Base-by-base conservation (phyloP, 2,888 invertebrate genomes). In the Drosophila ustulata region DNA sequence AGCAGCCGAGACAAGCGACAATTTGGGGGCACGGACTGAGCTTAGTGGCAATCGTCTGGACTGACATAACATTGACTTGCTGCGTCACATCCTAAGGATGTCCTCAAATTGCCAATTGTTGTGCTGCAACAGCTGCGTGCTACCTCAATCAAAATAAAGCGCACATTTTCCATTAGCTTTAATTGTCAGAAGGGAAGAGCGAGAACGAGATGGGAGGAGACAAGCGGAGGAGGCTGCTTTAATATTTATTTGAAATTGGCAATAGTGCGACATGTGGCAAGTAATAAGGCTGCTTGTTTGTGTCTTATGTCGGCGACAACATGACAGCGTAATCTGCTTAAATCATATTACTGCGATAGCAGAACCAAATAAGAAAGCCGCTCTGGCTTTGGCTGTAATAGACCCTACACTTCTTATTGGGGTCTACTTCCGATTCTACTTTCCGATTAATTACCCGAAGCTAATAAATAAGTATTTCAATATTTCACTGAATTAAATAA, bases 1-100 rank as follows among this genome's bases (percentile, higher is more conserved):
- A 73, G 66, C 58, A 66, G 64, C 71, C 65, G 75, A 64, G 62
- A 66, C 68, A 69, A 70, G 71, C 58, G 66, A 76, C 69, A 74
- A 76, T 78, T 77, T 77, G 39, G 69, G 4, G 18, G 41, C 13
- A 8, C 13, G 18, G 43, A 28, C 47, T 47, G 37, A 37, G 51
- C 51, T 75, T 68, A 75, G 46, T 37, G 34, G 7, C 64, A 74
- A 74, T 74, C 51, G 53, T 46, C 65, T 32, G 55, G 47, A 53
- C 61, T 65, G 79, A 65, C 64, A 75, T 45, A 58, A 65, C 18
- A 75, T 66, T 57, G 46, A 66, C 59, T 28, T 39, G 59, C 9
- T 39, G 45, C 65, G 65, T 65, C 69, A 69, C 30, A 56, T 59
- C 69, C 59, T 58, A 51, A 68, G 61, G 57, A 78, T 63, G 59